Percentiles rank a stretch among this genome's conserved stretches.
Conservation (phyloP, 2,113 vertebrate genomes). For the Gopherus flavomarginatus region DNA sequence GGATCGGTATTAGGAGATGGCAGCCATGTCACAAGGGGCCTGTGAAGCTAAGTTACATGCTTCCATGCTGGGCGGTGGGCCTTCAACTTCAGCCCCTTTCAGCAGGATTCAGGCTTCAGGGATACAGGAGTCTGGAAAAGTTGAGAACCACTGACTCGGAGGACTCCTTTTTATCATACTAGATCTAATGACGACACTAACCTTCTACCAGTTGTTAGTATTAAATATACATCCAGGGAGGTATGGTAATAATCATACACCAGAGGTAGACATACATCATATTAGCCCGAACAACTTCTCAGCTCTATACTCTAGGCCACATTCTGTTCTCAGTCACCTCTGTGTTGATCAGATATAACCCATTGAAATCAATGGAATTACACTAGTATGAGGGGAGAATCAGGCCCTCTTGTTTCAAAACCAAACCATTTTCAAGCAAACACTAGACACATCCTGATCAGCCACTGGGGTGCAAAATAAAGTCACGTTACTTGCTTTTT, state of each 20-base stretch:
- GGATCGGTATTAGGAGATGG: too few species aligned
- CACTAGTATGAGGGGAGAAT: neutral
- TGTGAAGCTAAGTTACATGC: too few species aligned
- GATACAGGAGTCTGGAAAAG: too few species aligned
- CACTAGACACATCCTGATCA: neutral
- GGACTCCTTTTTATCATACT: neutral
- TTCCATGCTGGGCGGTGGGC: too few species aligned
- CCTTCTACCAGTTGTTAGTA: neutral
- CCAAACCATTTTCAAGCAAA: neutral
- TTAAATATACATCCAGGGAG: neutral
- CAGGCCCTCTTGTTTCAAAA: neutral
- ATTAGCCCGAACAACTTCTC: slow-evolving; percentile 26
- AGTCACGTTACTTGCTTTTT: neutral
- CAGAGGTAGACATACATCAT: neutral
- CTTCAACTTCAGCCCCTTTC: too few species aligned
- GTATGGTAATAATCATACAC: neutral
- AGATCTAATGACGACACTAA: neutral
- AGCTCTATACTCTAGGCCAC: neutral
- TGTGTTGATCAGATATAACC: slow-evolving; percentile 23
- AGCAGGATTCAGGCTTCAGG: too few species aligned
- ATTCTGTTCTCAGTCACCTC: slow-evolving; percentile 20
- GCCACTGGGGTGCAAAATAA: slow-evolving; percentile 21
- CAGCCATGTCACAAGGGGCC: too few species aligned
- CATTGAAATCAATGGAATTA: neutral
- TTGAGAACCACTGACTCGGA: neutral